Base-by-base conservation (phyloP, 1,140 invertebrate species). In the Drosophila ananassae region DNA sequence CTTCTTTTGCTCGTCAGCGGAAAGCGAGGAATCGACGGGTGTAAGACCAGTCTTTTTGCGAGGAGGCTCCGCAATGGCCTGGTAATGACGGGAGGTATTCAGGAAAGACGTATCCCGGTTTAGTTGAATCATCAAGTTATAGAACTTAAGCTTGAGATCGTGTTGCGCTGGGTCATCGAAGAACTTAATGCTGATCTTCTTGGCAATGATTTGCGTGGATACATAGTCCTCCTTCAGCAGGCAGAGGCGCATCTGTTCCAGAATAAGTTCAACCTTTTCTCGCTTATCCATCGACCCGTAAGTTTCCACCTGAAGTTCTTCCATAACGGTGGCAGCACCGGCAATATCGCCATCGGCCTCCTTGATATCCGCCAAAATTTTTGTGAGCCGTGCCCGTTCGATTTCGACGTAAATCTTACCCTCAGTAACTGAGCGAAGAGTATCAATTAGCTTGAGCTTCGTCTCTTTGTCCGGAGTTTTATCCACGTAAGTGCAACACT, bases 331-430 rank as follows among this genome's bases (percentile, higher is more conserved):
- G 5, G 97, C 97, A 48, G 98, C 99, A 82, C 97, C 97, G 13
- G 95, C 93, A 21, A 99, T 94, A 91, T 99, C 96, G 0, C 96
- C 97, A 92, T 99, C 98, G 2, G 95, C 95, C 92, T 99, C 99
- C 80, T 97, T 96, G 61, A 99, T 98, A 91, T 97, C 95, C 1
- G 99, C 98, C 56, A 99, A 92, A 75, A 96, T 98, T 90, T 98
- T 96, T 17, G 99, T 99, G 2, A 99, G 93, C 51, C 99, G 94
- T 39, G 99, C 99, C 90, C 99, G 94, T 93, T 99, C 99, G 28
- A 99, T 98, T 94, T 99, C 99, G 4, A 99, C 99, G 92, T 99
- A 99, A 72, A 99, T 99, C 95, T 99, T 99, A 84, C 99, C 99
- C 93, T 98, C 98, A 3, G 98, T 99, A 0, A 99, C 98, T 28